These are phyloP conservation scores for Coracopsis vasa DNA, from an alignment of 2,113 vertebrate genomes.

Conservation along the genomic window DNA sequence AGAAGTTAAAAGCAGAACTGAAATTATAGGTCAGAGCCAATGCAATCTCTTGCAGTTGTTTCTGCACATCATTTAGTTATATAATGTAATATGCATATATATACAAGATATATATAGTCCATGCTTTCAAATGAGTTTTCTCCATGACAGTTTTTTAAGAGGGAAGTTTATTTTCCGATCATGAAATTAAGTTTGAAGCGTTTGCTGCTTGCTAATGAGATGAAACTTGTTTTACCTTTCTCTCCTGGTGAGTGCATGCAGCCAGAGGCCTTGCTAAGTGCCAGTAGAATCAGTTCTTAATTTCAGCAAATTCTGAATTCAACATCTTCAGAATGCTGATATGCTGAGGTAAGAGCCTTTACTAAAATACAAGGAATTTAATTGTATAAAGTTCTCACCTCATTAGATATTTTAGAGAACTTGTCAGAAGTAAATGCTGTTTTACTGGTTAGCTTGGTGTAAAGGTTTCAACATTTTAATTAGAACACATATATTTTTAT, in stretches of 20 bases:
- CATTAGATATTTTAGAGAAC: not conserved
- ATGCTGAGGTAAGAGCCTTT: not conserved
- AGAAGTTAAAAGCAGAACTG: not conserved
- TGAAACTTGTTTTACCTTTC: not conserved
- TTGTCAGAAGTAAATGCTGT: not conserved
- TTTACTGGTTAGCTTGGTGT: not conserved
- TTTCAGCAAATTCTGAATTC: not conserved
- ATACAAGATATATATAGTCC: not conserved
- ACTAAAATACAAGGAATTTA: not conserved
- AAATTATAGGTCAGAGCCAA: not conserved
- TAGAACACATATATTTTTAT: not conserved
- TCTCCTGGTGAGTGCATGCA: not conserved
- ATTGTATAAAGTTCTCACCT: not conserved
- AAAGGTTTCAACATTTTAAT: not conserved
- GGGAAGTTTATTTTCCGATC: not conserved
- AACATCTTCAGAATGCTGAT: not conserved
- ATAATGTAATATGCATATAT: no score
- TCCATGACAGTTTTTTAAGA: not conserved
- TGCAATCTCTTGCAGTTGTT: not conserved
- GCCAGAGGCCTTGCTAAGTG: not conserved
- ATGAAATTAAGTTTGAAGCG: not conserved
- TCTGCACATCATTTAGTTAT: not conserved
- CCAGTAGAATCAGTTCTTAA: not conserved
- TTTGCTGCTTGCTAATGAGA: not conserved
- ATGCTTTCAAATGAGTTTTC: not conserved